Evolutionary conservation across 1,140 invertebrate genomes (phyloP), one percentile per base, ranked within the genome.

Genomic region (Anastrepha obliqua): DNA sequence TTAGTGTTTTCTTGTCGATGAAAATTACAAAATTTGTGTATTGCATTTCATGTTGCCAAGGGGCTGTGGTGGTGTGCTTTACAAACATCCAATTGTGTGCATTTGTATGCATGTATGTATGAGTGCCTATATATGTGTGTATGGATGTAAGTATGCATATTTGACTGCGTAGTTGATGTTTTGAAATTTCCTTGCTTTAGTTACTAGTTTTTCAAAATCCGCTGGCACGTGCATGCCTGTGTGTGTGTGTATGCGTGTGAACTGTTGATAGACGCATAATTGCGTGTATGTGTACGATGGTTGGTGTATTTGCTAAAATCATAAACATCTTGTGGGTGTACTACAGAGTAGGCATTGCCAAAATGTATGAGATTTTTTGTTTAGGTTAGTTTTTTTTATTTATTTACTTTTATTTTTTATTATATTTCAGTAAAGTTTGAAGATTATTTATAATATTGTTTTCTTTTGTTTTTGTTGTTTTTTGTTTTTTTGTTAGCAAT

Each of bases 361-460:
- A 88, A 89, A 86, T 67, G 47, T 65, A 78, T 67, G 51, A 51
- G n/a, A 60, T 81, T 15, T 47, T 60, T 87, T 78, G 7, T 87
- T 87, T n/a, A 17, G 7, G 44, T 65, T 86, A 44, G n/a, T 47
- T 65, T 47, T 67, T 51, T 74, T 74, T 47, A 86, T 86, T 86
- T 15, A 55, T 29, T 74, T 59, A 39, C 2, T 58, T 29, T 74
- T 59, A 39, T 5, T 58, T 87, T 87, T 87, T 81, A 81, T 65
- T 88, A 60, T 85, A 44, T 85, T 67, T 88, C 44, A 89, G 90
- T 91, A 89, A 70, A 90, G 89, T 92, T 90, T 90, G 86, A 91
- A 89, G 88, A 90, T 90, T 89, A 91, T 90, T 92, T 90, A 91
- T 92, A 86, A 86, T 86, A 86, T 92, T 88, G 8, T 65, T 64